These are phyloP conservation scores for Gallinago nigripennis DNA, from an alignment of 2,797 vertebrate species.

Conservation along the genomic window DNA sequence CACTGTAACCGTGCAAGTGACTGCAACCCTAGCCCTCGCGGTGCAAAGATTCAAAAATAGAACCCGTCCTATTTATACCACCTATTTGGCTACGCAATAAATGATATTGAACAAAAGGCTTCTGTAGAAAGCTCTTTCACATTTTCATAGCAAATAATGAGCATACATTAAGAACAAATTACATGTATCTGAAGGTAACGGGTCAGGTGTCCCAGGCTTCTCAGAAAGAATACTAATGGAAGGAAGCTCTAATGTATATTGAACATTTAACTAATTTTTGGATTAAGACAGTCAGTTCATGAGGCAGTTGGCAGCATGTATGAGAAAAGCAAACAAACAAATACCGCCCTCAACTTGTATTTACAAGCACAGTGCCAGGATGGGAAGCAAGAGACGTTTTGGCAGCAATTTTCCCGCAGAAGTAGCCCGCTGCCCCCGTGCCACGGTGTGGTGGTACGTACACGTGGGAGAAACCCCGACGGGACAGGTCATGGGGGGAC, in stretches of 20 bases:
- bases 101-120: slow-evolving; percentile 46
- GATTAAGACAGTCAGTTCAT: slow-evolving; percentile 4
- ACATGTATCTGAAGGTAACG: slow-evolving; percentile 42
- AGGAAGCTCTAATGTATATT: slow-evolving; percentile 24
- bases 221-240: slow-evolving; percentile 50
- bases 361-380: neutral
- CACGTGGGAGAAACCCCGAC: neutral
- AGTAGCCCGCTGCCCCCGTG: neutral
- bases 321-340: slow-evolving; percentile 29
- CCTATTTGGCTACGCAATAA: slow-evolving; percentile 21
- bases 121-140: slow-evolving; percentile 20
- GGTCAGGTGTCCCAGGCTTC: slow-evolving; percentile 23
- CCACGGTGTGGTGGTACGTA: neutral
- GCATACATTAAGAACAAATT: slow-evolving; percentile 57
- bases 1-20: neutral
- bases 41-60: slow-evolving; percentile 38
- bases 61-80: slow-evolving; percentile 16
- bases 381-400: neutral
- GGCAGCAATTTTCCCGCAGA: neutral
- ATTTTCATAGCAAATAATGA: slow-evolving; percentile 60
- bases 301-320: neutral
- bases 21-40: neutral
- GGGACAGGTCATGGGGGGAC: no score
- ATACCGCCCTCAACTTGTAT: neutral
- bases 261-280: slow-evolving; percentile 61